Conservation (phyloP, 2,113 vertebrate species). For the Myxocyprinus asiaticus region DNA sequence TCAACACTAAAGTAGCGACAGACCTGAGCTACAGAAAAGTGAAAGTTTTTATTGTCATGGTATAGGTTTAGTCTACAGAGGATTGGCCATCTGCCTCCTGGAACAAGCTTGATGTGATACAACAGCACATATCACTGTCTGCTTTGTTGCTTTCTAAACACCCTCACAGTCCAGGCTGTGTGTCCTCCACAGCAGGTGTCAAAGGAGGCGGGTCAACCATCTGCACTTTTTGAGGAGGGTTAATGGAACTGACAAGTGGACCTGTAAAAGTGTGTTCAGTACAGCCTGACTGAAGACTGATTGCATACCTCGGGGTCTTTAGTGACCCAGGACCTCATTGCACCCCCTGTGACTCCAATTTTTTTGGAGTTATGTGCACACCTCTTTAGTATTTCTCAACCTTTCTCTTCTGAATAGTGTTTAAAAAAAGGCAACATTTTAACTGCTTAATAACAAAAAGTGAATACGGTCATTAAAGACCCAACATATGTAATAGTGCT, state of each 20-base stretch:
- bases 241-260: slow-evolving; percentile 47
- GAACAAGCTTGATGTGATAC: slow-evolving; percentile 63
- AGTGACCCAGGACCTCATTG: no score
- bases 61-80: slow-evolving; percentile 55
- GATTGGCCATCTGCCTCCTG: slow-evolving; percentile 70
- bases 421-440: no score
- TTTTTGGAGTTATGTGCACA: no score
- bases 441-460: no score
- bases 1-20: slow-evolving; percentile 23
- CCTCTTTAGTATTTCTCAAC: no score
- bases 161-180: slow-evolving; percentile 64
- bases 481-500: no score
- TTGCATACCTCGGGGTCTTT: no score
- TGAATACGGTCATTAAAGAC: no score
- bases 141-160: slow-evolving; percentile 62
- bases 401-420: no score
- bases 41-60: slow-evolving; percentile 15
- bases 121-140: slow-evolving; percentile 66
- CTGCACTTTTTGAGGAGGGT: slow-evolving; percentile 67
- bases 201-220: slow-evolving; percentile 71
- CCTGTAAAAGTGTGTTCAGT: slow-evolving; percentile 3
- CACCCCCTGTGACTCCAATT: no score
- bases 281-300: neutral
- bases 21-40: neutral
- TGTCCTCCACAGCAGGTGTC: slow-evolving; percentile 70